Conservation (phyloP, 2,113 vertebrate genomes). For the Columbina picui region DNA sequence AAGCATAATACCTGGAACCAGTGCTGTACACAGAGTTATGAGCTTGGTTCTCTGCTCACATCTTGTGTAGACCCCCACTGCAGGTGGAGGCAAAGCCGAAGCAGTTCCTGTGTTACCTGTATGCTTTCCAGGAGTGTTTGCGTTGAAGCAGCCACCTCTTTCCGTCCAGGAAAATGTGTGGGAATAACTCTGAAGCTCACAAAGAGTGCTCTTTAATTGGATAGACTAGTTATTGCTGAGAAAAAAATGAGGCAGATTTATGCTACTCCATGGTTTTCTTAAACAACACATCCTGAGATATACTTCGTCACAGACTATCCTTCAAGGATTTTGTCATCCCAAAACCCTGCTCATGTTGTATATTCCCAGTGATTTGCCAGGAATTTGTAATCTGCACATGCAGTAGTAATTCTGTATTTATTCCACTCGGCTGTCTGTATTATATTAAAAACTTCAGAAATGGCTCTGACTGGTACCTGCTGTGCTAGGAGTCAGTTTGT, state of each 20-base stretch:
- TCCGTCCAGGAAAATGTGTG: background rate
- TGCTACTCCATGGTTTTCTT: background rate
- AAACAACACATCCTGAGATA: background rate
- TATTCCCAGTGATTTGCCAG: background rate
- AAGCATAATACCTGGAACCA: background rate
- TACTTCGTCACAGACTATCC: background rate
- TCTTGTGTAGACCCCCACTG: background rate
- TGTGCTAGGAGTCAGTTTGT: background rate
- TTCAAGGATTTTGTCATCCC: background rate
- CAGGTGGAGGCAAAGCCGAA: background rate
- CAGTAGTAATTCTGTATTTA: slow-evolving; percentile 1
- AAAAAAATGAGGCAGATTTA: background rate
- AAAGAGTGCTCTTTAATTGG: background rate
- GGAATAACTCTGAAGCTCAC: background rate
- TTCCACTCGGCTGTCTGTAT: background rate
- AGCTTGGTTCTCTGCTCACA: background rate
- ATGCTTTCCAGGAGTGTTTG: background rate
- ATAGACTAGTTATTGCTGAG: background rate
- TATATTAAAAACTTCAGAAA: background rate
- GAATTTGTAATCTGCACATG: background rate
- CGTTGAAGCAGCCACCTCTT: background rate
- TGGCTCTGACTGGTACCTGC: background rate
- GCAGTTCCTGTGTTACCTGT: background rate
- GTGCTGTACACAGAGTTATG: background rate
- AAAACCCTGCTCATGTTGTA: background rate